phyloP scores from a whole-genome alignment of 1,140 invertebrate species.

The Drosophila busckii region DNA sequence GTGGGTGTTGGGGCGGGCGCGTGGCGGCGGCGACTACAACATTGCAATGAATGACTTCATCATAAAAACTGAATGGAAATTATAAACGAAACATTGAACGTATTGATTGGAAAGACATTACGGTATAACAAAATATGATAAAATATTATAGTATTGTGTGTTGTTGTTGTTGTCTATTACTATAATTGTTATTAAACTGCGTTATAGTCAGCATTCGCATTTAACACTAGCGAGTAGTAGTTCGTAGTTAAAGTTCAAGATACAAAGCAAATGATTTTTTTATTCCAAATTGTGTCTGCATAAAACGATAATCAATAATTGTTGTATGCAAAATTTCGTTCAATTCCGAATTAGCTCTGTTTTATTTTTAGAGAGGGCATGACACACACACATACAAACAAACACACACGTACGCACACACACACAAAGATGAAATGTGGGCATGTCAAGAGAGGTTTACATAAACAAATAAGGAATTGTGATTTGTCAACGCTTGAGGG shows the following conservation, averaged over 20 bases:
- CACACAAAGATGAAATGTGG: background rate
- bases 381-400: slow-evolving; percentile 36
- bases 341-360: slow-evolving; percentile 71
- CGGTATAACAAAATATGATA: slow-evolving; percentile 4
- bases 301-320: slow-evolving; percentile 13
- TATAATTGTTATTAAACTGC: slow-evolving; percentile 4
- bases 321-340: slow-evolving; percentile 46
- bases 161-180: slow-evolving; percentile 27
- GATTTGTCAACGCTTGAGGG: slow-evolving; percentile 15
- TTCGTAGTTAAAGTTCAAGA: slow-evolving; percentile 50
- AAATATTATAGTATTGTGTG: slow-evolving; percentile 4
- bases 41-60: slow-evolving; percentile 59
- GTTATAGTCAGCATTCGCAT: slow-evolving; percentile 24
- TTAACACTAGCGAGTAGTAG: slow-evolving; percentile 54
- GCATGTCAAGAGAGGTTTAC: slow-evolving; percentile 17
- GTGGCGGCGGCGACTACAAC: slow-evolving; percentile 34
- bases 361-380: slow-evolving; percentile 25
- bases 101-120: slow-evolving; percentile 1
- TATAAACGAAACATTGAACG: slow-evolving; percentile 21
- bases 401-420: slow-evolving; percentile 10
- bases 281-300: slow-evolving; percentile 44
- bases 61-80: slow-evolving; percentile 49
- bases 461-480: slow-evolving; percentile 33
- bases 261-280: slow-evolving; percentile 62
- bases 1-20: slow-evolving; percentile 26